Base-by-base conservation (phyloP, 2,888 invertebrate genomes). In the Torymus tubicola region DNA sequence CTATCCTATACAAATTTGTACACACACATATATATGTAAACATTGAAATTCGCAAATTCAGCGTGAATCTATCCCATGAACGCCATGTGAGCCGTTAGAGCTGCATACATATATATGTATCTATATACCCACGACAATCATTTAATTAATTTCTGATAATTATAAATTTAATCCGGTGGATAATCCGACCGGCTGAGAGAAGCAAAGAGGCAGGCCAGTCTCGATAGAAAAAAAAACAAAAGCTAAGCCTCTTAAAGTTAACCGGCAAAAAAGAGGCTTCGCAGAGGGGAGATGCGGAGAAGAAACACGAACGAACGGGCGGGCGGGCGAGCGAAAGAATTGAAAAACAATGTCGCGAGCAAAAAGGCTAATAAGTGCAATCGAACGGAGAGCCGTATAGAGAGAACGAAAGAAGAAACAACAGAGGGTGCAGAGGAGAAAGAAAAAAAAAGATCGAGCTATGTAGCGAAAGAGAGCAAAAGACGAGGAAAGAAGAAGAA, bases 291-390 rank as follows among this genome's bases (percentile, higher is more conserved):
- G 64, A 70, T 67, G 12, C n/a, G 53, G 57, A 60, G n/a, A 16
- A 74, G 55, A 18, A 10, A 58, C 65, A 21, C 52, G 42, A n/a
- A 14, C 31, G 24, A 21, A 50, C 72, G 53, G 2, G 24, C 11
- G 42, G 1, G 16, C 18, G 18, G 8, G 31, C 31, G 52, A 21
- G 53, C 52, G 60, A 50, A 73, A 81, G 72, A 81, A 68, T 75
- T 24, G 72, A 69, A 81, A 72, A 81, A 81, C 69, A 75, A 71
- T 74, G 70, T 24, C 78, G 77, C 13, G 42, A 76, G 21, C 42
- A 53, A 81, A 61, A 71, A 78, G 72, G 11, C 76, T 67, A 61
- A 61, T 70, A 67, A 80, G 57, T 63, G 69, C 57, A 58, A 74
- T 52, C 24, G 73, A 16, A 42, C 42, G 42, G 42, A 42, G 42